These are phyloP conservation scores for Eristalis arbustorum DNA, from an alignment of 2,888 invertebrate species.

Conservation along the genomic window DNA sequence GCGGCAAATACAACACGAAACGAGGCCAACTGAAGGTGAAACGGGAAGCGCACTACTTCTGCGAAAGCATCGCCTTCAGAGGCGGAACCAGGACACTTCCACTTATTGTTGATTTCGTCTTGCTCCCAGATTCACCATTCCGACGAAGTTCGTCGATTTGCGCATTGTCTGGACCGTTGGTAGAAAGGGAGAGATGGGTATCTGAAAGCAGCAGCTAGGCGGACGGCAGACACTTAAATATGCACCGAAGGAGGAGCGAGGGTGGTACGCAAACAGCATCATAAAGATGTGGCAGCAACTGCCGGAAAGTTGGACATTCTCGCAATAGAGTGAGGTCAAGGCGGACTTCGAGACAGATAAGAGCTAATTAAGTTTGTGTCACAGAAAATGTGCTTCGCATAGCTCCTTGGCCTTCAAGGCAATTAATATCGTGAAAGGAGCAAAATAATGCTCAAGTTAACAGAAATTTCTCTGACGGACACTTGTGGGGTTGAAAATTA, in stretches of 20 bases:
- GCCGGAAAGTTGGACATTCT: slow-evolving; percentile 31
- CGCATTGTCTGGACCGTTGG: background rate
- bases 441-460: slow-evolving; percentile 17
- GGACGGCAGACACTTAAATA: slow-evolving; percentile 37
- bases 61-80: background rate
- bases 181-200: slow-evolving; percentile 16
- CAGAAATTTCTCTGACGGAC: background rate
- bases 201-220: background rate
- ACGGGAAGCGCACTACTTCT: background rate
- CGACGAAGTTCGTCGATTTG: slow-evolving; percentile 26
- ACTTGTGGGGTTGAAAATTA: background rate
- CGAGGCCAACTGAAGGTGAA: slow-evolving; percentile 36
- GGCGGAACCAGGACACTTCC: slow-evolving; percentile 5
- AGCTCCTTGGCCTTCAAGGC: slow-evolving; percentile 76
- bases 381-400: slow-evolving; percentile 80
- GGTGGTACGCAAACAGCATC: slow-evolving; percentile 5
- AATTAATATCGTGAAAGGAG: slow-evolving; percentile 74
- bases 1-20: slow-evolving; percentile 34
- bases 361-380: slow-evolving; percentile 81
- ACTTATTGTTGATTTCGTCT: slow-evolving; percentile 35
- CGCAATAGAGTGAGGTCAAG: background rate
- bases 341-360: slow-evolving; percentile 69
- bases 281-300: slow-evolving; percentile 30
- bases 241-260: slow-evolving; percentile 20
- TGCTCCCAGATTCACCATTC: slow-evolving; percentile 10